phyloP scores from a whole-genome alignment of 2,113 vertebrate species.

The Vicugna pacos region DNA sequence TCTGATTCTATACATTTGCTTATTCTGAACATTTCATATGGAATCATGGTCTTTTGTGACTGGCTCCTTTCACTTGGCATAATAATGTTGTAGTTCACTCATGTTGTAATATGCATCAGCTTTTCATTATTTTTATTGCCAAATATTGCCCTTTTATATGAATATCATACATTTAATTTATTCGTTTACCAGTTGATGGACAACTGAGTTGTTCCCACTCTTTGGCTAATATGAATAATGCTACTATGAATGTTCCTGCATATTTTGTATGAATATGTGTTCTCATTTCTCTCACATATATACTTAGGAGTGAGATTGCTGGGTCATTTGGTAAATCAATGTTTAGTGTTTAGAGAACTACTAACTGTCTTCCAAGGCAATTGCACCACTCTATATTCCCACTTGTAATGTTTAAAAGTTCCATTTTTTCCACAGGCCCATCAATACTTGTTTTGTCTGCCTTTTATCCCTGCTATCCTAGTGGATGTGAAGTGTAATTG shows the following conservation, averaged over 20 bases:
- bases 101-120: not conserved
- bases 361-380: not conserved
- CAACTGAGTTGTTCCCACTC: not conserved
- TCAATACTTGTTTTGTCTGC: not conserved
- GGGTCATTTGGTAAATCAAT: not conserved
- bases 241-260: not conserved
- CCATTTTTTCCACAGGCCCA: not conserved
- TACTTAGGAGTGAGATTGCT: not conserved
- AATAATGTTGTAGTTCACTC: not conserved
- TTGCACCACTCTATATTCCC: not conserved
- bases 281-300: not conserved
- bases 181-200: not conserved
- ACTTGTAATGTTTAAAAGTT: not conserved
- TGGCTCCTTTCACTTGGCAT: not conserved
- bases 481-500: not conserved
- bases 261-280: not conserved
- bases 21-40: not conserved
- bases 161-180: not conserved
- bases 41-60: not conserved
- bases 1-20: not conserved
- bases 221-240: not conserved
- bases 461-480: not conserved
- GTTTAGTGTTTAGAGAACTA: not conserved
- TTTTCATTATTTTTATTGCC: slow-evolving; percentile 25
- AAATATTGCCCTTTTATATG: not conserved